Evolutionary conservation across 2,113 vertebrate species (phyloP).

Genomic region (Alaudala cheleensis): DNA sequence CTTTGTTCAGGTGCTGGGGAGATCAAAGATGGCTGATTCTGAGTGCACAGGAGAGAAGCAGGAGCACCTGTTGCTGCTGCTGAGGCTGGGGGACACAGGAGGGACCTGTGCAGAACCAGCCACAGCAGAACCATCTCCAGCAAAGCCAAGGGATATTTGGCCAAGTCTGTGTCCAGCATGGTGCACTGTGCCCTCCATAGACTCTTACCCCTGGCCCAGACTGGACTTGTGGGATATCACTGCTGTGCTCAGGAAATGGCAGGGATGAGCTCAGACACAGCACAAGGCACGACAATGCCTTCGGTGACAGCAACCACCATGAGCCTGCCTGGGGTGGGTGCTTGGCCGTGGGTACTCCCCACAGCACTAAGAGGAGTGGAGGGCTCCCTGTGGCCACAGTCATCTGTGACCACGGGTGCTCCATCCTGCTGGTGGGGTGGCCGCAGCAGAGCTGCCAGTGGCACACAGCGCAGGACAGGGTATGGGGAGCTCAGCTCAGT

Average conservation of each 20-base stretch:
- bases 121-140: not conserved
- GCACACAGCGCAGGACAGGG: accelerated
- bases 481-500: accelerated
- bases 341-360: accelerated
- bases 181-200: not conserved
- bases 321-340: not conserved
- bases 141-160: not conserved
- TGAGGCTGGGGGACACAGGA: not conserved
- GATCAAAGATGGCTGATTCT: not conserved
- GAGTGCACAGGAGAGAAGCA: not conserved
- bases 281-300: not conserved
- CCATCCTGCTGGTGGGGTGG: not conserved
- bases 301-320: accelerated
- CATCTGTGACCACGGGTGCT: not conserved
- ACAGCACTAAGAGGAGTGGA: not conserved
- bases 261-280: not conserved
- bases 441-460: accelerated
- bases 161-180: not conserved
- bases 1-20: not conserved
- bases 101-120: not conserved
- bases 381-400: not conserved
- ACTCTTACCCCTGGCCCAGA: not conserved
- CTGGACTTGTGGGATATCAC: not conserved
- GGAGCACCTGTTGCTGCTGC: not conserved
- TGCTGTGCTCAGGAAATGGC: accelerated